phyloP scores from a whole-genome alignment of 2,797 vertebrate genomes.

The Manis crassicaudata region DNA sequence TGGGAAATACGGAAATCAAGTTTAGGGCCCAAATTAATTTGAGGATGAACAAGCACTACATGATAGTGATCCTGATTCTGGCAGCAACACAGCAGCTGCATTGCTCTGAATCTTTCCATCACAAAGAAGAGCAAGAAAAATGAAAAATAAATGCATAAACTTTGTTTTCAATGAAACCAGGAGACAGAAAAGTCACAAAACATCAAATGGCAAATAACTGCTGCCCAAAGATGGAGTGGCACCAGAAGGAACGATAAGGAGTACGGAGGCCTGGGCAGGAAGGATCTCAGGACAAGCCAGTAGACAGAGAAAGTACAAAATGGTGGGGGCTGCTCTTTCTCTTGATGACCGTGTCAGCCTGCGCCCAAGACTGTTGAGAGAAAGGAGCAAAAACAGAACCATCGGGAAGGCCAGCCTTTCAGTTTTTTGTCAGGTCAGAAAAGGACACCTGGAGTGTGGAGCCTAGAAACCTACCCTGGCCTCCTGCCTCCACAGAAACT shows the following conservation, averaged over 20 bases:
- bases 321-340: too few species aligned
- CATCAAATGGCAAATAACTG: neutral
- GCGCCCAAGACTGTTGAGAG: neutral
- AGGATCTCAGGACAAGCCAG: neutral
- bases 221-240: neutral
- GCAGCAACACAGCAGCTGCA: neutral
- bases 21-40: neutral
- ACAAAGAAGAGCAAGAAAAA: neutral
- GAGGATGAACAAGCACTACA: neutral
- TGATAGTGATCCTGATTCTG: neutral
- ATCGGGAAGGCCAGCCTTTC: neutral
- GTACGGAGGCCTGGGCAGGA: neutral
- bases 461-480: neutral
- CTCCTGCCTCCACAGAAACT: neutral
- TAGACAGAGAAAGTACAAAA: neutral
- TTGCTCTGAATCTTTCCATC: neutral
- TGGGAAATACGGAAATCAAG: neutral
- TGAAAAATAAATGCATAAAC: neutral
- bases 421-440: neutral
- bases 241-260: neutral
- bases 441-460: neutral
- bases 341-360: too few species aligned
- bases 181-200: neutral
- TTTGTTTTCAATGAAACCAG: neutral
- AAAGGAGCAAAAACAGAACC: neutral